Evolutionary conservation across 2,113 vertebrate genomes (phyloP), one percentile per base, ranked within the genome.

Genomic region (Uria aalge): DNA sequence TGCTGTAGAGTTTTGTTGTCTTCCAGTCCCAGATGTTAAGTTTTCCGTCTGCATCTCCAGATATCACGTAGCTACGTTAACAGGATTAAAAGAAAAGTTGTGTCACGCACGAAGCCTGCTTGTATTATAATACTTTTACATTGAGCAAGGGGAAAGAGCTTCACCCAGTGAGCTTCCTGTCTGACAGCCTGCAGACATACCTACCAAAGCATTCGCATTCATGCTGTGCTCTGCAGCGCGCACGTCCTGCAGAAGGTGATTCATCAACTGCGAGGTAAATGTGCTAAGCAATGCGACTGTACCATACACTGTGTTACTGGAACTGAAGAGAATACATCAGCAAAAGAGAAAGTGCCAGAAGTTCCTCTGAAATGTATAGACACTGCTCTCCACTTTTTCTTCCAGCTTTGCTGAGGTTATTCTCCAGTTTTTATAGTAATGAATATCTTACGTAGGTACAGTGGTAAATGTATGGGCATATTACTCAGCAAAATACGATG

Each of bases 21-120:
- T 99, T 99, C 99, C 99, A 99, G 96, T 99, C 99, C 99, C 99
- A 99, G 94, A 99, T 99, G 88, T 99, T 99, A 79, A 99, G 98
- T 92, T 99, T 99, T 78, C 99, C 99, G 76, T 99, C 99, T n/a
- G 99, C 99, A 67, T 99, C 99, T 76, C 99, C 99, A n/a, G 99
- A 99, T 89, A 99, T 99, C 95, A 99, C 99, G 36, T 99, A 99
- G 97, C 99, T 99, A 57, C 41, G 84, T 67, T 11, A 66, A 92
- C 40, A 87, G 52, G 76, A 86, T 85, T 11, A 84, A 91, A 91
- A 72, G 12, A 56, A 36, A 91, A 94, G 47, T 27, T 80, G 45
- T 50, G 17, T 74, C 63, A 59, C 8, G n/a, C 6, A 15, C 34
- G 34, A 68, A 68, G 85, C 21, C 40, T 38, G 40, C 66, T 78